A percentile compares a stretch with the other conserved stretches of the same genome.
phyloP scores from a whole-genome alignment of 2,797 vertebrate genomes.

The Salarias fasciatus region DNA sequence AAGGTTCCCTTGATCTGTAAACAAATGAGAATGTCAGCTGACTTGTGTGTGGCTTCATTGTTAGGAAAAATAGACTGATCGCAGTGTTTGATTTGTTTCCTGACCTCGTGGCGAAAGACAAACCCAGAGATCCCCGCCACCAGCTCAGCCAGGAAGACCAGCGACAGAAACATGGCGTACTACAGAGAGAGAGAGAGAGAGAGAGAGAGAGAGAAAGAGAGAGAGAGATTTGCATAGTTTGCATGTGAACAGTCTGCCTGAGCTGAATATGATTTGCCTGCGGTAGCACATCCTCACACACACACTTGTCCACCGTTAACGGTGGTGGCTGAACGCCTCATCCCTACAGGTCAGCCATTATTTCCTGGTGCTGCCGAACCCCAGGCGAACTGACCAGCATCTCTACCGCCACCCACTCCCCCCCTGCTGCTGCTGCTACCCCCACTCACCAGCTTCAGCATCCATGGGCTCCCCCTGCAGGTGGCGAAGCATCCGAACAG shows the following conservation, averaged over 20 bases:
- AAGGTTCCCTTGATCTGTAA: constrained; percentile 97
- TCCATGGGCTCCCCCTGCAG: constrained; percentile 98
- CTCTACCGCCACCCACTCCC: constrained; percentile 8
- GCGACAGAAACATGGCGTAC: constrained; percentile 99
- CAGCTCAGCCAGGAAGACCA: constrained; percentile 97
- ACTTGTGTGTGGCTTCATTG: too few species aligned
- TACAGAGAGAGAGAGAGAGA: constrained; percentile 72
- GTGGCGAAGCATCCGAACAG: constrained; percentile 99
- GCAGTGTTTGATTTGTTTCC: constrained; percentile 42
- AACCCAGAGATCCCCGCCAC: constrained; percentile 98
- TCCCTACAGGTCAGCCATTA: constrained; percentile 61
- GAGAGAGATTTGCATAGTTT: constrained; percentile 40
- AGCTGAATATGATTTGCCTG: constrained; percentile 34
- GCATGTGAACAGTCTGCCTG: constrained; percentile 41
- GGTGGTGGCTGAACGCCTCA: constrained; percentile 38
- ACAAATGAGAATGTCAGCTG: too few species aligned
- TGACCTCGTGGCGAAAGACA: constrained; percentile 98
- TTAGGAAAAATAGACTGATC: background rate
- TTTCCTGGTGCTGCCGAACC: constrained; percentile 48
- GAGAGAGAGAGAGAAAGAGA: constrained; percentile 65
- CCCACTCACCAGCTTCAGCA: constrained; percentile 95
- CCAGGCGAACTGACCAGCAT: constrained; percentile 56
- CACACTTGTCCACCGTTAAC: constrained; percentile 49
- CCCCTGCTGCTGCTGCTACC: background rate
- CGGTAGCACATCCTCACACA: constrained; percentile 1